phyloP scores from a whole-genome alignment of 1,140 invertebrate species.

The Galleria mellonella region DNA sequence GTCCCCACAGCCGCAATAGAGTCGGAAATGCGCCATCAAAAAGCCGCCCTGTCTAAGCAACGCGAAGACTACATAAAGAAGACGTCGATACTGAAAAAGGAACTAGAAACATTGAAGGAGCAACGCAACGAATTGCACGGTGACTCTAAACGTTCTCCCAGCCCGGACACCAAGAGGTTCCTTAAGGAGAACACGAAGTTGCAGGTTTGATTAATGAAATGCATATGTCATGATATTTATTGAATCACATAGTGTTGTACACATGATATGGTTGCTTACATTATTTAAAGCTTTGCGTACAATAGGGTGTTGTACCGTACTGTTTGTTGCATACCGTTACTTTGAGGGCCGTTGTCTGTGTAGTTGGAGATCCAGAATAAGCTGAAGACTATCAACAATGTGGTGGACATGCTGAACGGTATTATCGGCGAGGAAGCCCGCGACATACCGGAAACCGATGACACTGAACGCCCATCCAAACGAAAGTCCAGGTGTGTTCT shows the following conservation, averaged over 20 bases:
- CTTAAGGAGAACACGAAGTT: slow-evolving; percentile 87
- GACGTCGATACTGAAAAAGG: slow-evolving; percentile 80
- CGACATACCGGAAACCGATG: slow-evolving; percentile 33
- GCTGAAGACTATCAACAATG: slow-evolving; percentile 87
- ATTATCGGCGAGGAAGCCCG: slow-evolving; percentile 82
- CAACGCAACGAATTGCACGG: slow-evolving; percentile 84
- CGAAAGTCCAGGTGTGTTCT: slow-evolving; percentile 59
- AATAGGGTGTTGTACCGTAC: too few relatives aligned
- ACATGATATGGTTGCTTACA: too few relatives aligned
- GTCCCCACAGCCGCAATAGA: slow-evolving; percentile 78
- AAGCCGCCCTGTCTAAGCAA: slow-evolving; percentile 83
- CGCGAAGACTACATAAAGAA: slow-evolving; percentile 86
- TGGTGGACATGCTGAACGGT: slow-evolving; percentile 87
- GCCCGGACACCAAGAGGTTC: slow-evolving; percentile 80
- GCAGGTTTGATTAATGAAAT: slow-evolving; percentile 76
- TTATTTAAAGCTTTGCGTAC: too few relatives aligned
- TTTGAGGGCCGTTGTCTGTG: slow-evolving; percentile 22
- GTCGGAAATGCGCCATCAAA: slow-evolving; percentile 86
- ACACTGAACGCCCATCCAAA: slow-evolving; percentile 38
- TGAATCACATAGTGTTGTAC: not conserved
- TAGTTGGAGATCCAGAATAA: slow-evolving; percentile 89
- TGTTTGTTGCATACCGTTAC: too few relatives aligned
- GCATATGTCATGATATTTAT: not conserved
- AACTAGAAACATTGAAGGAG: slow-evolving; percentile 84
- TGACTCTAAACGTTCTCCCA: slow-evolving; percentile 77